Conservation (phyloP, 1,140 invertebrate species). For the Trissolcus basalis region DNA sequence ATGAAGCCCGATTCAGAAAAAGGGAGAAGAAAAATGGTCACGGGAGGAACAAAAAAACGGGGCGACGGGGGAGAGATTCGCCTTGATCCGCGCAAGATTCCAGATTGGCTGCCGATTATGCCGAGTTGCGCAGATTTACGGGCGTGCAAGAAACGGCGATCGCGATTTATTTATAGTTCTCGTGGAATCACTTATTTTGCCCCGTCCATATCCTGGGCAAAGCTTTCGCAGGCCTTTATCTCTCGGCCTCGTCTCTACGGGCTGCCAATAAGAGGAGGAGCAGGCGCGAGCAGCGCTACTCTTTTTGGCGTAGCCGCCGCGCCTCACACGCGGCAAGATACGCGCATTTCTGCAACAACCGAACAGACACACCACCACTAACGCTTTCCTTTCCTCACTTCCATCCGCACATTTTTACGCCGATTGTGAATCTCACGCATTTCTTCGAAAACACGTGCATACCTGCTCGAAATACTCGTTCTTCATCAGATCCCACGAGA, state of each 20-base stretch:
- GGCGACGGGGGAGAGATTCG: conserved; percentile 31
- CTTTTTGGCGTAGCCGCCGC: conserved; percentile 35
- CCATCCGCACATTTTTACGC: conserved; percentile 45
- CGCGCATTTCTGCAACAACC: conserved; percentile 35
- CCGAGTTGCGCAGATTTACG: conserved; percentile 62
- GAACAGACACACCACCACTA: conserved; percentile 31
- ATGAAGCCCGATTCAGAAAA: background rate
- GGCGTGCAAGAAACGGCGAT: conserved; percentile 48
- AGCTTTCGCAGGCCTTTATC: conserved; percentile 39
- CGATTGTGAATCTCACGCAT: conserved; percentile 44
- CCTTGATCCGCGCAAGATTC: conserved; percentile 60
- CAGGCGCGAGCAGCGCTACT: conserved; percentile 35
- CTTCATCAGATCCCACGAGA: conserved; percentile 7
- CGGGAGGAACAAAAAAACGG: conserved; percentile 9
- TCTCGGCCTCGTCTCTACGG: conserved; percentile 24
- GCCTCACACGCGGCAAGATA: conserved; percentile 33
- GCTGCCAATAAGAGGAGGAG: conserved; percentile 49
- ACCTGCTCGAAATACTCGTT: conserved; percentile 43
- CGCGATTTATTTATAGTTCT: conserved; percentile 66
- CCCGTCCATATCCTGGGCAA: conserved; percentile 39
- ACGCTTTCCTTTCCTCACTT: conserved; percentile 32
- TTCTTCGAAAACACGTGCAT: conserved; percentile 53
- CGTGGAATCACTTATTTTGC: conserved; percentile 60
- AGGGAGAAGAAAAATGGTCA: background rate
- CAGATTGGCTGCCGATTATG: conserved; percentile 64